Base-by-base conservation (phyloP, 2,888 invertebrate species). In the Drosophila merina region DNA sequence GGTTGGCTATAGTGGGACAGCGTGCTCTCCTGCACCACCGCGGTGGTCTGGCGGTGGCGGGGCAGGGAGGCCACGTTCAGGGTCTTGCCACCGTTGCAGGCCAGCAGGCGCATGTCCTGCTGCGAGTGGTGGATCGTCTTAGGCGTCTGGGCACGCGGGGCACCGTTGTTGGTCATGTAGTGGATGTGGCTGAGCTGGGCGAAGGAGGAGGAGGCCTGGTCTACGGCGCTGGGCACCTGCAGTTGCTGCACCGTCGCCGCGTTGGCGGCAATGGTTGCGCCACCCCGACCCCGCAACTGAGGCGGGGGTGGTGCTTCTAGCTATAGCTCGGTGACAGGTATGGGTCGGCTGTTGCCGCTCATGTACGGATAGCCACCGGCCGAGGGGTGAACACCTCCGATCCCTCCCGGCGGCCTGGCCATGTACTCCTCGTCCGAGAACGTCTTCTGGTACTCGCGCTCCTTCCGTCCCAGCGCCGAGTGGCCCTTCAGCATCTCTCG, bases 281-380 rank as follows among this genome's bases (percentile, higher is more conserved):
- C 89, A 86, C 91, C 91, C 91, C 92, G 88, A 89, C 91, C 90
- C 86, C 95, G 94, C 93, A 89, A 77, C 78, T 94, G 95, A 93
- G 96, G 96, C 94, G 96, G 96, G 96, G 96, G 96, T 93, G 96
- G 91, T 77, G 83, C 96, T 90, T 97, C 96, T 96, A 97, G 97
- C 96, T 97, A 97, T 96, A 97, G 96, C 92, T 97, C 97, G 93
- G 97, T 97, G 88, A 97, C 96, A 80, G 97, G 97, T 89, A 97
- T 96, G 20, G 96, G 96, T 89, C 94, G 93, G 74, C 86, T 82
- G 71, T 89, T 92, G 91, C 38, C 93, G 89, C 55, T 86, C 86
- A 62, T 84, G 71, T 84, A 86, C 40, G 88, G 80, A 70, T 90
- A 90, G 0, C 83, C 86, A 0, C 83, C 60, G 7, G 60, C 73